These are phyloP conservation scores for Brachynemurus nebulosus DNA, from an alignment of 2,888 invertebrate species.

Conservation along the genomic window DNA sequence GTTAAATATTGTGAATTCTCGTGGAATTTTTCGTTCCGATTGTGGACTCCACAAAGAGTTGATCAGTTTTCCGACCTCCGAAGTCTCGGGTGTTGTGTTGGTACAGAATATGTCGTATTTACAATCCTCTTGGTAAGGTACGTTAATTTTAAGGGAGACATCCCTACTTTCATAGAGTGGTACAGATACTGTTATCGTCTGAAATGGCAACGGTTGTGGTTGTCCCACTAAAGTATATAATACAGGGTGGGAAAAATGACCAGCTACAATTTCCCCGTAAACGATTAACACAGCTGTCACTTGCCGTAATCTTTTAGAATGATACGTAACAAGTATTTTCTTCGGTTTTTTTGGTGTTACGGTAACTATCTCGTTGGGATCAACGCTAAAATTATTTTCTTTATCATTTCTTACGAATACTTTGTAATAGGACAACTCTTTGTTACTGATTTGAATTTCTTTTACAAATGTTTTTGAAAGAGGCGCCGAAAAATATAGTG, in stretches of 20 bases:
- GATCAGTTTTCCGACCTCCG: too few relatives aligned
- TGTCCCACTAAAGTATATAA: not conserved
- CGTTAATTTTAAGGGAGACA: not conserved
- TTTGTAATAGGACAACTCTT: too few relatives aligned
- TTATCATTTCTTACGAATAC: not conserved
- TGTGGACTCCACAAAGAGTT: not conserved
- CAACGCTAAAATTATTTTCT: not conserved
- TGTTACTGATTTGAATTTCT: too few relatives aligned
- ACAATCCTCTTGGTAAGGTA: not conserved
- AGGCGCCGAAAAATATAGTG: too few relatives aligned
- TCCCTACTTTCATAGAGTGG: not conserved
- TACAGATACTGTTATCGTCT: not conserved
- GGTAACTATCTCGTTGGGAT: not conserved
- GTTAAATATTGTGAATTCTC: too few relatives aligned
- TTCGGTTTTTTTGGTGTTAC: not conserved
- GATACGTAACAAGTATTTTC: not conserved
- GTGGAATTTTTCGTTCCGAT: not conserved
- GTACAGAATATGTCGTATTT: not conserved
- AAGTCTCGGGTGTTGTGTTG: too few relatives aligned
- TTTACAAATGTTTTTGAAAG: too few relatives aligned
- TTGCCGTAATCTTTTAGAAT: not conserved
- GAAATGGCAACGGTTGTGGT: not conserved
- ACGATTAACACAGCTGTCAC: not conserved
- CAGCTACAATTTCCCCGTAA: not conserved
- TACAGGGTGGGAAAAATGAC: not conserved